Evolutionary conservation across 1,140 invertebrate species (phyloP).

Genomic region (Scaptodrosophila lebanonensis): DNA sequence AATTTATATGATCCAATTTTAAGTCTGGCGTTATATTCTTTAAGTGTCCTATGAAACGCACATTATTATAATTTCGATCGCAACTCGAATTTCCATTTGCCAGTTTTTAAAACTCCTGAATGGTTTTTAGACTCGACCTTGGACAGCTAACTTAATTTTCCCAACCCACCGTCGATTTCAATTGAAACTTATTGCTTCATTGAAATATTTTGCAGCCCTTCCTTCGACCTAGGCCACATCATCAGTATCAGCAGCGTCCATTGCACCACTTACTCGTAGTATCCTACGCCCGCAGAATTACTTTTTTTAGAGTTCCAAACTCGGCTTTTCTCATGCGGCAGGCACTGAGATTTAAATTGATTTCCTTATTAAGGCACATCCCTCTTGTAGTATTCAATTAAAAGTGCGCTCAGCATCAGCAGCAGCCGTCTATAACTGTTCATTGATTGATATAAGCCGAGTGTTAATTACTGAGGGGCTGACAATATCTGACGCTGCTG

Average conservation of each 20-base stretch:
- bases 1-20: too few relatives aligned
- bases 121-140: conserved; percentile 34
- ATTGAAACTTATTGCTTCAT: conserved; percentile 66
- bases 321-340: conserved; percentile 56
- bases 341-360: conserved; percentile 72
- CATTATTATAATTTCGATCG: too few relatives aligned
- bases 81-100: too few relatives aligned
- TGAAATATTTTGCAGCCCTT: conserved; percentile 35
- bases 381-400: conserved; percentile 75
- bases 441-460: conserved; percentile 60
- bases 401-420: conserved; percentile 54
- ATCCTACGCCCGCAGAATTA: conserved; percentile 71
- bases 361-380: conserved; percentile 76
- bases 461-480: conserved; percentile 61
- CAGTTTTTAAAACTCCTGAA: too few relatives aligned
- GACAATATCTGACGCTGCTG: conserved; percentile 26
- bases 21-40: too few relatives aligned
- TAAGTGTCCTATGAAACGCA: too few relatives aligned
- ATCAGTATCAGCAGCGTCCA: conserved; percentile 32
- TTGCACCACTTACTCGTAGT: conserved; percentile 22
- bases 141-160: conserved; percentile 20
- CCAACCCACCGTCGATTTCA: conserved; percentile 28
- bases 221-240: too few relatives aligned
- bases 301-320: conserved; percentile 48
- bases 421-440: conserved; percentile 13